Evolutionary conservation across 2,113 vertebrate genomes (phyloP).

Genomic region (Callionymus lyra): DNA sequence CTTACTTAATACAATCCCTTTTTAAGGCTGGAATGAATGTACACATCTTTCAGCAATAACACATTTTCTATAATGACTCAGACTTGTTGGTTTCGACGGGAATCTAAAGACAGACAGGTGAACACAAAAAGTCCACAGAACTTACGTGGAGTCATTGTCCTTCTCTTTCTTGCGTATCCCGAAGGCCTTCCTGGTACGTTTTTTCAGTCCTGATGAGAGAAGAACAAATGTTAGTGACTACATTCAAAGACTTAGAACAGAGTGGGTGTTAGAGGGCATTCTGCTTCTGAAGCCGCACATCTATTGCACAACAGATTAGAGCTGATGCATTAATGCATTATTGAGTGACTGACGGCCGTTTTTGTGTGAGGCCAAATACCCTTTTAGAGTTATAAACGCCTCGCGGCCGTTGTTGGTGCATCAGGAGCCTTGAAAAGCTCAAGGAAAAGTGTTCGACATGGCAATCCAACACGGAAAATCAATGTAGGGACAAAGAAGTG

Average conservation of each 20-base stretch:
- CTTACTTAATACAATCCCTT: not conserved
- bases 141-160: conserved; percentile 95
- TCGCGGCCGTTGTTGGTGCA: conserved; percentile 25
- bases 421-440: conserved; percentile 4
- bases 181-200: conserved; percentile 98
- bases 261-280: not conserved
- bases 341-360: conserved; percentile 28
- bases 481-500: too few relatives aligned
- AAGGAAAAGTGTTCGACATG: conserved; percentile 13
- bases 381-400: conserved; percentile 13
- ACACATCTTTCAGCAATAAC: too few relatives aligned
- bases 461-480: too few relatives aligned
- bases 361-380: conserved; percentile 13
- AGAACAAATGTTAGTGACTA: conserved; percentile 10
- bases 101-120: not conserved
- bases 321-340: too few relatives aligned
- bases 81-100: not conserved
- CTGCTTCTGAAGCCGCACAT: not conserved
- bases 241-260: not conserved
- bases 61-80: not conserved
- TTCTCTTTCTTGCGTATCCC: conserved; percentile 99
- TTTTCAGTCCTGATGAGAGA: conserved; percentile 86
- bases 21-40: too few relatives aligned
- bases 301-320: not conserved
- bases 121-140: too few relatives aligned